A percentile compares a stretch with the other conserved stretches of the same genome.
phyloP scores from a whole-genome alignment of 92 coral and sea anemone genomes.

The Metridium senile region DNA sequence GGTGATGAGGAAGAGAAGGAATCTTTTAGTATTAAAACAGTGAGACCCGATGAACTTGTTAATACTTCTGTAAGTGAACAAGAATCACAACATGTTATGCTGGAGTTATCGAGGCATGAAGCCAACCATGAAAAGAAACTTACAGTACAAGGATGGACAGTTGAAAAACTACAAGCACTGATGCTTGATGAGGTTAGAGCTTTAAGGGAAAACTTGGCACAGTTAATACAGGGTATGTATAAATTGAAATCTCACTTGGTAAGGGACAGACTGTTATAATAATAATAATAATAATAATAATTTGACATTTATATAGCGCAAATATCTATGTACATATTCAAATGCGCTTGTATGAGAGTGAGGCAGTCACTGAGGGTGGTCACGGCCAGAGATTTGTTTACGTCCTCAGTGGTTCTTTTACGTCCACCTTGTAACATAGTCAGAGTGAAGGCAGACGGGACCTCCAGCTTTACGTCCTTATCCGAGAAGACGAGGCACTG shows the following conservation, averaged over 20 bases:
- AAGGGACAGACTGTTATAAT: no score
- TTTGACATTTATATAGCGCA: no score
- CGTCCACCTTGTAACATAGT: no score
- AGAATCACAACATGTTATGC: conserved; percentile 80
- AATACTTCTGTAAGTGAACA: conserved; percentile 67
- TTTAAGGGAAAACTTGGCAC: conserved; percentile 70
- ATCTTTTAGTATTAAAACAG: conserved; percentile 86
- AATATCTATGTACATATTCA: no score
- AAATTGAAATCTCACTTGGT: not conserved
- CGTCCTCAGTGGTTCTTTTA: no score
- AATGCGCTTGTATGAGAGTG: no score
- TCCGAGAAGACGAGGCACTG: no score
- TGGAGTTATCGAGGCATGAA: conserved; percentile 73
- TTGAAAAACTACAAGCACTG: conserved; percentile 70
- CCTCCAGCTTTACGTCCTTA: no score
- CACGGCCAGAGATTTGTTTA: no score
- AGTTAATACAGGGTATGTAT: conserved; percentile 80
- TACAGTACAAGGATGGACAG: conserved; percentile 76
- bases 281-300: no score
- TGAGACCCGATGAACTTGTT: conserved; percentile 77
- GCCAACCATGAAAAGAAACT: conserved; percentile 34
- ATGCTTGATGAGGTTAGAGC: conserved; percentile 64
- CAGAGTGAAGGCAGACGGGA: no score
- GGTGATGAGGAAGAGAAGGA: conserved; percentile 88
- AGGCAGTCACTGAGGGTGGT: no score